Conservation (phyloP, 2,113 vertebrate species). For the Ptyas mucosa region DNA sequence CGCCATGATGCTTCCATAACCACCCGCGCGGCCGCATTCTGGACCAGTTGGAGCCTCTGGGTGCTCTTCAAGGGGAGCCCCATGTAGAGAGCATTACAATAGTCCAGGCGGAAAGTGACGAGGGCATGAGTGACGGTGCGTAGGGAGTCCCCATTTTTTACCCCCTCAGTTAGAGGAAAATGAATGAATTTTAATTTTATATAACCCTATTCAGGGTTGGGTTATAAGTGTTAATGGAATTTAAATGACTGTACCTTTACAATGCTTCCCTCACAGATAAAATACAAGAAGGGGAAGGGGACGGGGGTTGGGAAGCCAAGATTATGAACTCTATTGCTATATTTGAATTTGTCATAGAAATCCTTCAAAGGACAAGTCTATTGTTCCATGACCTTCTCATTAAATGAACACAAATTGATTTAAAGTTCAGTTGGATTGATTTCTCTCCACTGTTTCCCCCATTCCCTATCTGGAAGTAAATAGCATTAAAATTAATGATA, state of each 20-base stretch:
- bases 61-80: no score
- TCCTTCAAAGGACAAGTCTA: not conserved
- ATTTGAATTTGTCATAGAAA: slow-evolving; percentile 10
- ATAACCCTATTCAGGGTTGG: not conserved
- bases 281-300: not conserved
- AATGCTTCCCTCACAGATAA: not conserved
- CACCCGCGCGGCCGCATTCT: no score
- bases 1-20: no score
- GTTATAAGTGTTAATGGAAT: not conserved
- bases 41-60: no score
- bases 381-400: not conserved
- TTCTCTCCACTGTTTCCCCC: not conserved
- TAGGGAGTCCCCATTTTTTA: no score
- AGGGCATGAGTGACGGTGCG: no score
- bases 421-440: slow-evolving; percentile 5
- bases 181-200: not conserved
- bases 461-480: not conserved
- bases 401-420: not conserved
- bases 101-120: no score
- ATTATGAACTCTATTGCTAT: slow-evolving; percentile 12
- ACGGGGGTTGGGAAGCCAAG: not conserved
- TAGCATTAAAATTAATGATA: not conserved
- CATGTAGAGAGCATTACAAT: no score
- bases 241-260: not conserved
- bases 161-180: not conserved